Base-by-base conservation (phyloP, 2,113 vertebrate species). In the Rhizomys pruinosus region DNA sequence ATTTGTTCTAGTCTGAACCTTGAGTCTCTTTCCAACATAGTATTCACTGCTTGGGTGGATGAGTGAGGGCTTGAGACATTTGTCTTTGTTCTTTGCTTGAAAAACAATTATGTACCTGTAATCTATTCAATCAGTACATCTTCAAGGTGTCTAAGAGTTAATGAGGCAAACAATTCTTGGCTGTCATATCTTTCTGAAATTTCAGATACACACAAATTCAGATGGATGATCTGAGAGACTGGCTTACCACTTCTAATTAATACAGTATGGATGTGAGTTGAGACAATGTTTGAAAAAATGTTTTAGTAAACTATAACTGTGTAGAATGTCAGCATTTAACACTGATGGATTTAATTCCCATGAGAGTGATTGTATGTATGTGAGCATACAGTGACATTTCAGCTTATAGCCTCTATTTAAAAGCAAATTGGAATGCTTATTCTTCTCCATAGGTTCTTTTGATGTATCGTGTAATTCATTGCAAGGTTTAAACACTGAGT, bases 261-360 rank as follows among this genome's bases (percentile, higher is more conserved):
- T 32, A 37, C 6, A 71, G 57, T 64, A 3, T 13, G 9, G 52
- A 17, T 3, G 59, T 78, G 57, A 73, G 87, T 63, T 90, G 15
- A 74, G 29, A 74, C n/a, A n/a, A 29, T 63, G n/a, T 91, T 91
- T 90, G 34, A 42, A 68, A 84, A 93, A 90, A 34, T 90, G 7
- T 66, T 81, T 79, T 44, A 55, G 23, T 86, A 66, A 59, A 47
- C 37, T 76, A 22, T 32, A 59, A 59, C 32, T 76, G 15, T 32
- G 39, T 27, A 79, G 23, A 68, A n/a, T 11, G 8, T 68, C 47
- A 59, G 39, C 19, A 15, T 68, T 57, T 74, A 34, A 20, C 1
- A 8, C 4, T 19, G 57, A 29, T 52, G 66, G 44, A 86, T 71
- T 34, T 61, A 63, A 76, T 57, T 57, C 4, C 29, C 76, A 20